Conservation (phyloP, 2,797 vertebrate genomes). For the Rhynchonycteris naso region DNA sequence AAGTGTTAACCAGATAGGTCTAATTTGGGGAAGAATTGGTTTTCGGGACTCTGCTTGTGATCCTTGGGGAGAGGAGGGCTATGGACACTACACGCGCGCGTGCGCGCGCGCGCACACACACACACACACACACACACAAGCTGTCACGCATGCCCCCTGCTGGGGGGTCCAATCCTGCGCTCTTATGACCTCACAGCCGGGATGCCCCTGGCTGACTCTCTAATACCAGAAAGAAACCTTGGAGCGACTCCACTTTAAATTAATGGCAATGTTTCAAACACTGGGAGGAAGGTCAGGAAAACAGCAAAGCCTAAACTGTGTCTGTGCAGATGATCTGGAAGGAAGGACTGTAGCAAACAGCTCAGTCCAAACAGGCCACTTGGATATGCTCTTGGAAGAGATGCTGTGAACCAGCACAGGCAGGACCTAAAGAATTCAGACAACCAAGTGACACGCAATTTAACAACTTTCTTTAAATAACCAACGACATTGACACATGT, state of each 20-base stretch:
- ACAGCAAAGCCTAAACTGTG: background rate
- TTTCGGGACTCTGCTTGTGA: background rate
- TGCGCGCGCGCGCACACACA: too few species aligned
- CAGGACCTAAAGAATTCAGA: background rate
- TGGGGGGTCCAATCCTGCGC: background rate
- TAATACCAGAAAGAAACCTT: background rate
- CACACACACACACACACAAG: background rate
- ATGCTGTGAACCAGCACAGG: background rate
- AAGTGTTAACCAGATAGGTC: slow-evolving; percentile 14
- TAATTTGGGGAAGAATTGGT: background rate
- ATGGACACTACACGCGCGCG: background rate
- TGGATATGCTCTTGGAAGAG: background rate
- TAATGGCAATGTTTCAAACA: background rate
- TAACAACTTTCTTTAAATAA: background rate
- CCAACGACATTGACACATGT: accelerated
- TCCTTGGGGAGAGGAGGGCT: background rate
- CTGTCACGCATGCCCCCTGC: background rate
- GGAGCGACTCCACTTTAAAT: background rate
- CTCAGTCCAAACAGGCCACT: background rate
- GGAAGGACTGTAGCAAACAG: background rate
- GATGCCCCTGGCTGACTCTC: too few species aligned
- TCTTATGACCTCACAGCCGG: background rate
- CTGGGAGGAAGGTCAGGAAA: slow-evolving; percentile 1
- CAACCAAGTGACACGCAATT: too few species aligned
- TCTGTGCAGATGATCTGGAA: background rate